A percentile compares a stretch with the other conserved stretches of the same genome.
Evolutionary conservation across 2,113 vertebrate genomes (phyloP).

Genomic region (Lepus europaeus): DNA sequence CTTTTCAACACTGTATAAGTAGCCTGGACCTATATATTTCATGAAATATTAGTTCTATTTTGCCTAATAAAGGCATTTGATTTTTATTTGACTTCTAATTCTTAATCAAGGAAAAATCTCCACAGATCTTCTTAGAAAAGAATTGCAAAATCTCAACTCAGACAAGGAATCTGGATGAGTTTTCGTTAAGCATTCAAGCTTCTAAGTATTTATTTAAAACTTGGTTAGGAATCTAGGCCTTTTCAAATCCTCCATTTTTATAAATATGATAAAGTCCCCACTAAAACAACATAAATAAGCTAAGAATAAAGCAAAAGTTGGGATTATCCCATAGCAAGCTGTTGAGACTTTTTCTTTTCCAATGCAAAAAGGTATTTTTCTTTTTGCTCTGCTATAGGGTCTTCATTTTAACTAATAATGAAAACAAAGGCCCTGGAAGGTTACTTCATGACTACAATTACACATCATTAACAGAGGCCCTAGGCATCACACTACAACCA

Average conservation of each 20-base stretch:
- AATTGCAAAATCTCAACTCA: neutral
- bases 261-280: slow-evolving; percentile 19
- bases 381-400: neutral
- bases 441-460: slow-evolving; percentile 44
- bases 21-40: neutral
- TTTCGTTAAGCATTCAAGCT: slow-evolving; percentile 18
- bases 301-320: slow-evolving; percentile 34
- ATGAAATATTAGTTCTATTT: slow-evolving; percentile 44
- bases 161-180: slow-evolving; percentile 22
- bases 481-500: neutral
- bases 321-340: slow-evolving; percentile 22
- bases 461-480: neutral
- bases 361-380: neutral
- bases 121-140: slow-evolving; percentile 11
- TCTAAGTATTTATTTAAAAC: slow-evolving; percentile 48
- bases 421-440: slow-evolving; percentile 45
- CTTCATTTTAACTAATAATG: slow-evolving; percentile 19
- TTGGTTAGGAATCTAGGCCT: slow-evolving; percentile 35
- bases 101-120: slow-evolving; percentile 6
- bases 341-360: slow-evolving; percentile 19
- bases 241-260: slow-evolving; percentile 53
- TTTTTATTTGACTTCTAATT: slow-evolving; percentile 24
- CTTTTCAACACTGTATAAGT: neutral
- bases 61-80: slow-evolving; percentile 41
- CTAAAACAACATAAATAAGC: slow-evolving; percentile 2